Evolutionary conservation across 2,797 vertebrate genomes (phyloP), one percentile per base, ranked within the genome.

Genomic region (Tokudaia muenninki): DNA sequence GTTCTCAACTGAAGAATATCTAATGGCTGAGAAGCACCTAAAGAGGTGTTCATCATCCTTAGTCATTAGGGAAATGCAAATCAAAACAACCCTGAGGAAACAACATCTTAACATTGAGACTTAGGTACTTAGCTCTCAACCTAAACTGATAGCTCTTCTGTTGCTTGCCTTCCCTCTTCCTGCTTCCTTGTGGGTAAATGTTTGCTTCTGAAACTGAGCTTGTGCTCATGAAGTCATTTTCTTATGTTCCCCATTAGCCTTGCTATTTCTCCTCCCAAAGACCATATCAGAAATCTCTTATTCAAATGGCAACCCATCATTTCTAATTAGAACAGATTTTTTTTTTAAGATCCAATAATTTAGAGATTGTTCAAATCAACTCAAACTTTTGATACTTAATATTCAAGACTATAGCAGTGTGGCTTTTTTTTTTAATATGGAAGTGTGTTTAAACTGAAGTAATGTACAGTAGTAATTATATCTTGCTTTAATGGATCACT

Each of bases 91-190:
- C n/a, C n/a, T n/a, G n/a, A n/a, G n/a, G n/a, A 97, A 97, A 91
- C 50, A 98, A 96, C 57, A 96, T 92, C 94, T 55, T 96, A 88
- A 78, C 83, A 29, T 92, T 95, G 94, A 97, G 97, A 94, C 59
- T 87, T 87, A 97, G 92, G 83, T 97, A 44, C 0, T 0, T 74
- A 97, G 78, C 94, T 97, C 96, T 98, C 97, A 89, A 94, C 87
- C 24, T 52, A 90, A 95, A 79, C 84, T 87, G 95, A 94, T 84
- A 95, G 90, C 77, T 61, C 57, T 63, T 98, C 17, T 14, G 2
- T 14, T 57, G 24, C 29, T 50, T 97, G 98, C 87, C 97, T 72
- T n/a, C 13, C 63, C 34, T 96, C 86, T 97, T 97, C 83, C 70
- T 92, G 95, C 61, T 97, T 88, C 55, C 26, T 95, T 97, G 77